Evolutionary conservation across 2,888 invertebrate species (phyloP), one percentile per base, ranked within the genome.

Genomic region (Dorcus parallelipipedus): DNA sequence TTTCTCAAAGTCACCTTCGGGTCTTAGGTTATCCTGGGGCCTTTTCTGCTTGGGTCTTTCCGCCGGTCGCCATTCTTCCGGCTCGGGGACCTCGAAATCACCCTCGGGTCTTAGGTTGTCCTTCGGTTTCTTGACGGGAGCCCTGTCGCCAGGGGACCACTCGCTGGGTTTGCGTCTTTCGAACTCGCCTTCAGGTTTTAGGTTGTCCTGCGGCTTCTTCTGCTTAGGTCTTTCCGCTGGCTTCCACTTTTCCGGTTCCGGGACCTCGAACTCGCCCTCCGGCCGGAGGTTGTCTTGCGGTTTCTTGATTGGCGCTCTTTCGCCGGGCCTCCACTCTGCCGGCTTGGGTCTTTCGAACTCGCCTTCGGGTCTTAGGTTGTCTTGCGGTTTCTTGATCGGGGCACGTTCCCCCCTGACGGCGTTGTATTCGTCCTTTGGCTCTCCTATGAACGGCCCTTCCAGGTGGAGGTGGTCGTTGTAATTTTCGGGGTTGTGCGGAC

Each of bases 401-500:
- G 78, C 76, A 26, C 77, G 61, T 63, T 78, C 77, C 8, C 78
- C 78, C 59, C 67, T 73, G 2, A 75, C 76, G 3, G 79, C 80
- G 49, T 76, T 76, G 61, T 80, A 81, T 64, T 84, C 83, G 54
- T 79, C 78, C 52, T 78, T 80, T 63, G 81, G 78, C 66, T 80
- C 75, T 1, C 81, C 82, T 50, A 78, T 73, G 65, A 84, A 84
- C 2, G 83, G 86, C 9, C 90, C 90, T 72, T 90, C 90, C 67
- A 86, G 82, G 54, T 85, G 86, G 49, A 91, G 80, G 71, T 90
- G 86, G 73, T 90, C 90, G 73, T 87, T 86, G 74, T 87, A 79
- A 39, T 82, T 81, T 76, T 85, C 84, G 73, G 76, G 75, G 42
- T 78, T 72, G 79, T 91, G 92, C 67, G 90, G 86, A 79, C 93